Evolutionary conservation across 1,140 invertebrate genomes (phyloP).

Genomic region (Tenebrio molitor): DNA sequence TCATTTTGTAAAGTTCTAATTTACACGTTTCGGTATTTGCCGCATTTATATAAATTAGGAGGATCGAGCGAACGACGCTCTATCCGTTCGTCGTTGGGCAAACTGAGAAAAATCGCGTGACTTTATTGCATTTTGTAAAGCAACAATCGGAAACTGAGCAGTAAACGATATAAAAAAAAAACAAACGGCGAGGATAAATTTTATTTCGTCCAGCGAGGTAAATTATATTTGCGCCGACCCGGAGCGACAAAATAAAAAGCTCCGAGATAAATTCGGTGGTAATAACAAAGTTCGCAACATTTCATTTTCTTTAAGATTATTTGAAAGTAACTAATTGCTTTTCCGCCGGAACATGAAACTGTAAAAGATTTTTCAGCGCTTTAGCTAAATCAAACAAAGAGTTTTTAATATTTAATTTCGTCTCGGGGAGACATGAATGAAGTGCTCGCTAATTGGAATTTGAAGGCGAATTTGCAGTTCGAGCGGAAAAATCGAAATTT

Average conservation of each 20-base stretch:
- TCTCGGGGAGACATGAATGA: constrained; percentile 23
- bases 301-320: constrained; percentile 41
- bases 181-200: constrained; percentile 11
- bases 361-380: constrained; percentile 37
- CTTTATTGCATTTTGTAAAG: neutral
- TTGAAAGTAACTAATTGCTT: constrained; percentile 40
- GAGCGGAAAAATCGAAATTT: constrained; percentile 28
- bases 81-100: too few species aligned
- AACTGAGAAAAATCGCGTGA: too few species aligned
- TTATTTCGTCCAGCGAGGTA: constrained; percentile 24
- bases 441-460: constrained; percentile 32
- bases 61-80: neutral
- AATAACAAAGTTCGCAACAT: constrained; percentile 45
- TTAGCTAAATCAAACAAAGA: constrained; percentile 39
- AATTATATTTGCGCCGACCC: constrained; percentile 41
- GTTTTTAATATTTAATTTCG: constrained; percentile 40
- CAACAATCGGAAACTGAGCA: neutral
- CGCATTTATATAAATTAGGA: constrained; percentile 23
- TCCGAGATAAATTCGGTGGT: constrained; percentile 42
- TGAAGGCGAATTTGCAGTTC: constrained; percentile 17
- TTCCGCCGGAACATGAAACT: constrained; percentile 30
- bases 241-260: constrained; percentile 43
- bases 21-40: constrained; percentile 26
- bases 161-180: neutral
- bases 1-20: constrained; percentile 33